Percentiles rank a stretch among this genome's conserved stretches.
Conservation (phyloP, 2,113 vertebrate genomes). For the Procavia capensis region DNA sequence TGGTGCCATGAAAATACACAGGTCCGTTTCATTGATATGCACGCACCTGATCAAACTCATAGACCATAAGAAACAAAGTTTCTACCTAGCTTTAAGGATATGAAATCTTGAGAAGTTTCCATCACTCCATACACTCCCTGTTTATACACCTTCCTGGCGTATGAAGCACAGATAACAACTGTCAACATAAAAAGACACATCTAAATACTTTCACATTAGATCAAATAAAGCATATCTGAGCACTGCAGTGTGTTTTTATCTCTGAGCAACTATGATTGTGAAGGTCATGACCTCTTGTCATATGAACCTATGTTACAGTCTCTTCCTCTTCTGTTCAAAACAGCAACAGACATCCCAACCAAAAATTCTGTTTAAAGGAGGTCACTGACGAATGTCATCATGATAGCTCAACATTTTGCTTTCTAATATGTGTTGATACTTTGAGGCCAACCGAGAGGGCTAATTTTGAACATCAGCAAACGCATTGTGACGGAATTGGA, state of each 20-base stretch:
- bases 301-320: background rate
- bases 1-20: background rate
- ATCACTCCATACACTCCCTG: background rate
- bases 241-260: background rate
- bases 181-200: background rate
- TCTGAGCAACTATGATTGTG: background rate
- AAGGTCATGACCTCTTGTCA: background rate
- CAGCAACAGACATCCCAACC: background rate
- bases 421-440: constrained; percentile 4
- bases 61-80: background rate
- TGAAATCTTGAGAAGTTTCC: background rate
- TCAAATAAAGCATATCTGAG: background rate
- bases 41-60: background rate
- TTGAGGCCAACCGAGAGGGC: background rate
- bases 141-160: background rate
- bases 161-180: background rate
- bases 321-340: background rate
- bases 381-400: background rate
- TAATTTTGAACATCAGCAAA: constrained; percentile 21
- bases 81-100: background rate
- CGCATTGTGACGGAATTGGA: background rate
- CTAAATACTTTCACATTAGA: background rate
- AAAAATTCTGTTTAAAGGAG: constrained; percentile 10
- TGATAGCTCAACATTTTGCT: background rate
- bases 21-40: background rate